A percentile compares a stretch with the other conserved stretches of the same genome.
phyloP scores from a whole-genome alignment of 1,140 invertebrate species.

The Solenopsis invicta region DNA sequence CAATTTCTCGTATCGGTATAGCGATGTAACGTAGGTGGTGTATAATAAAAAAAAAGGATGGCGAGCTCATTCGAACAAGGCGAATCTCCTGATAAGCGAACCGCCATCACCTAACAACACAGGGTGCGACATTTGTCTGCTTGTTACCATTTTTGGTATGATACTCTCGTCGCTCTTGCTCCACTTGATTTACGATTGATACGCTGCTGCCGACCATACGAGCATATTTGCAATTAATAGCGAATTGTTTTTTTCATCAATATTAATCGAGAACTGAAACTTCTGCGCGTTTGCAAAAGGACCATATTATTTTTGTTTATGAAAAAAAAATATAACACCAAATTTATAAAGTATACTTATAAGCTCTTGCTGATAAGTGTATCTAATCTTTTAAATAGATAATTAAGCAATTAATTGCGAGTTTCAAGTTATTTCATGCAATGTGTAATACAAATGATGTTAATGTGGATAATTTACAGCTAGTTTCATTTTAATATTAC shows the following conservation, averaged over 20 bases:
- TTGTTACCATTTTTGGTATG: slow-evolving; percentile 52
- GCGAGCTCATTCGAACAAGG: neutral
- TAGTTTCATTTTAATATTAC: slow-evolving; percentile 99
- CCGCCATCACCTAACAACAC: neutral
- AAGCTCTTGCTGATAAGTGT: neutral
- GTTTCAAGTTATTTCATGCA: neutral
- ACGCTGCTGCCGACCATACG: too few species aligned
- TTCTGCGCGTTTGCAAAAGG: neutral
- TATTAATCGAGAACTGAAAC: neutral
- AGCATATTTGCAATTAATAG: neutral
- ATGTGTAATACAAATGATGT: neutral
- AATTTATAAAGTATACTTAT: neutral
- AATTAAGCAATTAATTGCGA: neutral
- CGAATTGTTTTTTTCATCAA: neutral
- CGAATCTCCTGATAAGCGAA: neutral
- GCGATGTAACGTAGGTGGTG: too few species aligned
- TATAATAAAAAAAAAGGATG: too few species aligned
- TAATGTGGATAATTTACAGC: slow-evolving; percentile 86
- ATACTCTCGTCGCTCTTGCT: neutral
- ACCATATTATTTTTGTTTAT: neutral
- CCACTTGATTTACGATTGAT: neutral
- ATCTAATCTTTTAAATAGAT: neutral
- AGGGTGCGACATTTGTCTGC: slow-evolving; percentile 30
- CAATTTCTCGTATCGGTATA: too few species aligned
- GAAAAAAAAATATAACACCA: neutral